phyloP scores from a whole-genome alignment of 2,888 invertebrate species.

The Eudasyphora cyanicolor region DNA sequence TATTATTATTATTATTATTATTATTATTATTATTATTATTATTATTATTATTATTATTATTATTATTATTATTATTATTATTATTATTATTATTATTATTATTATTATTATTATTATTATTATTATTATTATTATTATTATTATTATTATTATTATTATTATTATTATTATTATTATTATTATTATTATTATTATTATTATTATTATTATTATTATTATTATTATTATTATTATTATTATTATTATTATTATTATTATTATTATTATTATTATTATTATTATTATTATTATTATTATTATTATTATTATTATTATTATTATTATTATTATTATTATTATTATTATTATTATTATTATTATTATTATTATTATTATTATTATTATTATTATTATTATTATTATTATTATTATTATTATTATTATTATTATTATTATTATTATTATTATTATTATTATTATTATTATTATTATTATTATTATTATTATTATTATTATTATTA shows the following conservation, averaged over 20 bases:
- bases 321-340: not conserved
- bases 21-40: constrained; percentile 3
- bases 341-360: constrained; percentile 7
- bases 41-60: constrained; percentile 7
- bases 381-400: constrained; percentile 7
- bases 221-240: constrained; percentile 7
- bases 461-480: constrained; percentile 7
- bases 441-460: constrained; percentile 7
- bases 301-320: constrained; percentile 7
- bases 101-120: constrained; percentile 7
- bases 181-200: constrained; percentile 7
- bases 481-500: constrained; percentile 7
- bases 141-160: constrained; percentile 7
- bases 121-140: constrained; percentile 7
- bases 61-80: constrained; percentile 7
- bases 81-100: constrained; percentile 7
- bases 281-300: constrained; percentile 7
- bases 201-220: constrained; percentile 7
- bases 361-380: constrained; percentile 7
- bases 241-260: constrained; percentile 7
- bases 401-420: constrained; percentile 7
- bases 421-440: constrained; percentile 7
- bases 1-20: constrained; percentile 7
- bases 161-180: constrained; percentile 3
- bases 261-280: constrained; percentile 7